Percentiles rank a stretch among this genome's conserved stretches.
Conservation (phyloP, 2,888 invertebrate genomes). For the Calliopum simillimum region DNA sequence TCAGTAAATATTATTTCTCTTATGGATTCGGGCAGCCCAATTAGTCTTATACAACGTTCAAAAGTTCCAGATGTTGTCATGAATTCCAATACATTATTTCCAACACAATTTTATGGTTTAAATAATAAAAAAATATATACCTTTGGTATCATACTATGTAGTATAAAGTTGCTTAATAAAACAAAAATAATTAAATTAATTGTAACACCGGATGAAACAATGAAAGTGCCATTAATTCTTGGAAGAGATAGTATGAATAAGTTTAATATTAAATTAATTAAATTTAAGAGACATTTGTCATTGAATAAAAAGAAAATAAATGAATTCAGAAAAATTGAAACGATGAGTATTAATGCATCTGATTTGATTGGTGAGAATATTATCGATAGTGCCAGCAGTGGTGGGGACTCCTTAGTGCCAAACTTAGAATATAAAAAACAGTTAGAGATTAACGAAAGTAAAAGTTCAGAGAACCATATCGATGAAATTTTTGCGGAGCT, state of each 20-base stretch:
- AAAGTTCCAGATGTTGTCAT: slow-evolving; percentile 22
- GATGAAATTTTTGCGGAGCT: too few species aligned
- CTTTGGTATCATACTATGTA: not conserved
- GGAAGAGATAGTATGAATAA: slow-evolving; percentile 29
- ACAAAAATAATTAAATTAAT: slow-evolving; percentile 12
- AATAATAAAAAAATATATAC: not conserved
- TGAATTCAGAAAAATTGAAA: too few species aligned
- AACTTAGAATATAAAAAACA: too few species aligned
- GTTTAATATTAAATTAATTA: slow-evolving; percentile 23
- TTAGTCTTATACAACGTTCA: slow-evolving; percentile 32
- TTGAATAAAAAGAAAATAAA: too few species aligned
- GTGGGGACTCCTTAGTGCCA: too few species aligned
- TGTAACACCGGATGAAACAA: slow-evolving; percentile 28
- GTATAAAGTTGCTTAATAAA: not conserved
- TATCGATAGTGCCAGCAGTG: too few species aligned
- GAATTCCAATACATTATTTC: too few species aligned
- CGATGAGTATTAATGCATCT: too few species aligned
- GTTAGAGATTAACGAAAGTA: too few species aligned
- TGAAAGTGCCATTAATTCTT: slow-evolving; percentile 25
- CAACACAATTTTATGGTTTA: not conserved
- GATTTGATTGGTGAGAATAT: too few species aligned
- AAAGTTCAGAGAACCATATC: too few species aligned
- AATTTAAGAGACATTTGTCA: too few species aligned
- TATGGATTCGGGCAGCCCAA: slow-evolving; percentile 31
- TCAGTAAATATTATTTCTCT: slow-evolving; percentile 15